Evolutionary conservation across 2,113 vertebrate species (phyloP).

Genomic region (Phainopepla nitens): DNA sequence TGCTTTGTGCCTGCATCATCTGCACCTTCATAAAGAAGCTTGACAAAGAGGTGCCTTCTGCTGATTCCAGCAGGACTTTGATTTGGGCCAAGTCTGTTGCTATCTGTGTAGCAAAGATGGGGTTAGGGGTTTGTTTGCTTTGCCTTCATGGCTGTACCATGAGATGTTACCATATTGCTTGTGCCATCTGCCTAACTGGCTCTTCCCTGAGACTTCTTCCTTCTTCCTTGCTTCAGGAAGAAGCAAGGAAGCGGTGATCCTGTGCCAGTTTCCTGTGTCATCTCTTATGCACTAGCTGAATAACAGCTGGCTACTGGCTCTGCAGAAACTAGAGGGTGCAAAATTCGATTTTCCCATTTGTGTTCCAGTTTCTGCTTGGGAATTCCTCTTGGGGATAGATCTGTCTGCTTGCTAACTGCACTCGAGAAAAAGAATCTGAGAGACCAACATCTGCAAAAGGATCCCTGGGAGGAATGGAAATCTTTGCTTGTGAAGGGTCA

Average conservation of each 20-base stretch:
- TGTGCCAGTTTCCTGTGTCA: not conserved
- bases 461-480: not conserved
- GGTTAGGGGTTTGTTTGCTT: not conserved
- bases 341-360: not conserved
- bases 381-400: not conserved
- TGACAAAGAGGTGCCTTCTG: not conserved
- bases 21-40: not conserved
- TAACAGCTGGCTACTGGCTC: not conserved
- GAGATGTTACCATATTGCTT: fast-evolving
- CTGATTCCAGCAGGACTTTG: not conserved
- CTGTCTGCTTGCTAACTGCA: not conserved
- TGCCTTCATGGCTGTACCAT: not conserved
- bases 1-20: not conserved
- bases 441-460: not conserved
- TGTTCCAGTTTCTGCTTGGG: not conserved
- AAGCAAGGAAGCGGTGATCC: not conserved
- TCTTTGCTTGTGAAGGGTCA: not conserved
- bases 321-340: not conserved
- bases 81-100: not conserved
- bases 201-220: not conserved
- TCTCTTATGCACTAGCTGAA: not conserved
- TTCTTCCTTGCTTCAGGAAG: not conserved
- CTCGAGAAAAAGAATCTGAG: not conserved
- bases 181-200: not conserved
- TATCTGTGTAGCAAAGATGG: not conserved